Conservation (phyloP, 2,797 vertebrate genomes). For the Forpus xanthops region DNA sequence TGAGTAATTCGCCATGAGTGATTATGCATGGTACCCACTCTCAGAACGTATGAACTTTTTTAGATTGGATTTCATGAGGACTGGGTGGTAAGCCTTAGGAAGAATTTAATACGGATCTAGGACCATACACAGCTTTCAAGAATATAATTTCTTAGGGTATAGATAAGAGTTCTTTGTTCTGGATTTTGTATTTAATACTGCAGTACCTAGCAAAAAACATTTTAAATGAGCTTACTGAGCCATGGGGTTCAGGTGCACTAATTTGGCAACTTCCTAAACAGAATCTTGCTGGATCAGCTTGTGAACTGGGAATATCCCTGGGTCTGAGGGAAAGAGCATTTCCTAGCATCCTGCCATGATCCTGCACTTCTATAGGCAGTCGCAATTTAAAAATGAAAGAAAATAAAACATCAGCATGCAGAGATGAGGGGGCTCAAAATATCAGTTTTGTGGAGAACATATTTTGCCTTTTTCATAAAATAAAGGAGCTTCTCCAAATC, state of each 20-base stretch:
- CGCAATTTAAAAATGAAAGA: background rate
- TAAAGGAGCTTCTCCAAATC: slow-evolving; percentile 20
- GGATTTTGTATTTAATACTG: background rate
- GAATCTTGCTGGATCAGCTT: slow-evolving; percentile 16
- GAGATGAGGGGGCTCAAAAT: slow-evolving; percentile 34
- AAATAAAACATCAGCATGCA: slow-evolving; percentile 20
- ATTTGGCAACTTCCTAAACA: slow-evolving; percentile 27
- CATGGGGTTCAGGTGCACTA: background rate
- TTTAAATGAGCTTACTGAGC: background rate
- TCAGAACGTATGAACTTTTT: background rate
- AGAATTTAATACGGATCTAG: background rate
- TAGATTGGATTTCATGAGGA: slow-evolving; percentile 13
- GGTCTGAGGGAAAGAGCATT: background rate
- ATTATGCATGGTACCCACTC: background rate
- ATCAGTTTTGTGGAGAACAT: background rate
- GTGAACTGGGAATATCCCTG: background rate
- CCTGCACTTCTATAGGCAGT: background rate
- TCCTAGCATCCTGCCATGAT: background rate
- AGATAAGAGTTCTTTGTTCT: background rate
- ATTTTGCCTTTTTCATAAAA: slow-evolving; percentile 26
- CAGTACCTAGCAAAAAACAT: background rate
- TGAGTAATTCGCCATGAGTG: background rate
- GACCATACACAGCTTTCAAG: background rate
- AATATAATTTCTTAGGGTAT: background rate
- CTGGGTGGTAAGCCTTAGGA: background rate